A percentile compares a stretch with the other conserved stretches of the same genome.
Conservation (phyloP, 2,797 vertebrate species). For the Yasuhikotakia modesta region DNA sequence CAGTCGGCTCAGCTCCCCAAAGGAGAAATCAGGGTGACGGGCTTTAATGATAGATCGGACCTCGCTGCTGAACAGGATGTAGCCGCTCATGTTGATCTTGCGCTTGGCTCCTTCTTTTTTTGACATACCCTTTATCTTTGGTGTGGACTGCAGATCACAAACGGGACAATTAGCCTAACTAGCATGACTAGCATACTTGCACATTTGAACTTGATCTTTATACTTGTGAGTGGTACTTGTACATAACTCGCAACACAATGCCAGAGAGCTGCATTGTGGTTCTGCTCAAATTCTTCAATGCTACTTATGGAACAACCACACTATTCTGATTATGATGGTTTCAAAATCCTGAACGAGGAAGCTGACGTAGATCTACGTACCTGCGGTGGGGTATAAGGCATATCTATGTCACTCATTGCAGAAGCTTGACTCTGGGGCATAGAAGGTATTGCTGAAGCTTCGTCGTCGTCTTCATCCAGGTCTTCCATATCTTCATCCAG, state of each 20-base stretch:
- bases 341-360: neutral
- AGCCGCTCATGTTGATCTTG: constrained; percentile 99
- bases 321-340: neutral
- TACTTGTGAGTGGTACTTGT: neutral
- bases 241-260: neutral
- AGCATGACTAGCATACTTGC: no score
- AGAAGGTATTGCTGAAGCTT: constrained; percentile 83
- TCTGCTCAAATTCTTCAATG: no score
- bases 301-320: no score
- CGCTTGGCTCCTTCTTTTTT: constrained; percentile 98
- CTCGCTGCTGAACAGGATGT: constrained; percentile 99
- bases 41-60: constrained; percentile 99
- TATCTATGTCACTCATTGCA: constrained; percentile 85
- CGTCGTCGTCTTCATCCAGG: constrained; percentile 92
- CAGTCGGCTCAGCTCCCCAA: constrained; percentile 96
- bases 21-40: constrained; percentile 95
- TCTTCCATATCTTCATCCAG: constrained; percentile 93
- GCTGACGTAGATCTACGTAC: constrained; percentile 69
- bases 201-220: neutral
- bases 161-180: neutral
- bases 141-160: constrained; percentile 82
- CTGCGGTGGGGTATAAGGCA: constrained; percentile 94
- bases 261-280: no score
- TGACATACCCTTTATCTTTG: constrained; percentile 90
- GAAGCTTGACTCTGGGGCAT: constrained; percentile 92